Conservation (phyloP, 2,888 invertebrate species). For the Synanthedon tipuliformis region DNA sequence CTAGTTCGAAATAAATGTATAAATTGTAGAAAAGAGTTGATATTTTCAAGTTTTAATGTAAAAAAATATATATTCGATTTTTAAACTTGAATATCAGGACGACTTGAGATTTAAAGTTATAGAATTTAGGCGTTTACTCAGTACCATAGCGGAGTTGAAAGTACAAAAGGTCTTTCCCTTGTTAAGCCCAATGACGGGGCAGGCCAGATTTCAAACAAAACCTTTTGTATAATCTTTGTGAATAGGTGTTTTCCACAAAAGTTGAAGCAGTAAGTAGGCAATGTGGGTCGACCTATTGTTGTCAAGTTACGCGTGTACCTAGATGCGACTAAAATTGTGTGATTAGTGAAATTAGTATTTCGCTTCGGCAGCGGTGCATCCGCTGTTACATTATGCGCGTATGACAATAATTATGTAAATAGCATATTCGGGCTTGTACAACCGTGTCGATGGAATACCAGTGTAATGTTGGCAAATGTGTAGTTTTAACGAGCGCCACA, state of each 20-base stretch:
- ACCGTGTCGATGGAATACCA: slow-evolving; percentile 27
- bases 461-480: slow-evolving; percentile 17
- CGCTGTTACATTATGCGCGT: slow-evolving; percentile 17
- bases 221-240: not conserved
- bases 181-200: not conserved
- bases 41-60: too few relatives aligned
- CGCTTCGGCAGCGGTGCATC: slow-evolving; percentile 9
- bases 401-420: slow-evolving; percentile 50
- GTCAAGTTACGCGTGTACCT: not conserved
- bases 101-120: too few relatives aligned
- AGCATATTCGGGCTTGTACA: slow-evolving; percentile 22
- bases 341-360: slow-evolving; percentile 32
- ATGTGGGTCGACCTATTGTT: not conserved
- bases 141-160: too few relatives aligned
- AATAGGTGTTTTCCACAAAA: not conserved
- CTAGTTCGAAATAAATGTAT: too few relatives aligned
- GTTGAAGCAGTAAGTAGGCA: not conserved
- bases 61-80: too few relatives aligned
- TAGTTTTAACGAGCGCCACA: slow-evolving; percentile 21
- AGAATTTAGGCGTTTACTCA: too few relatives aligned
- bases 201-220: not conserved
- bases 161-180: too few relatives aligned
- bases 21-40: too few relatives aligned
- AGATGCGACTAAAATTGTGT: slow-evolving; percentile 2
- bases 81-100: too few relatives aligned